Evolutionary conservation across 2,113 vertebrate genomes (phyloP).

Genomic region (Peromyscus californicus): DNA sequence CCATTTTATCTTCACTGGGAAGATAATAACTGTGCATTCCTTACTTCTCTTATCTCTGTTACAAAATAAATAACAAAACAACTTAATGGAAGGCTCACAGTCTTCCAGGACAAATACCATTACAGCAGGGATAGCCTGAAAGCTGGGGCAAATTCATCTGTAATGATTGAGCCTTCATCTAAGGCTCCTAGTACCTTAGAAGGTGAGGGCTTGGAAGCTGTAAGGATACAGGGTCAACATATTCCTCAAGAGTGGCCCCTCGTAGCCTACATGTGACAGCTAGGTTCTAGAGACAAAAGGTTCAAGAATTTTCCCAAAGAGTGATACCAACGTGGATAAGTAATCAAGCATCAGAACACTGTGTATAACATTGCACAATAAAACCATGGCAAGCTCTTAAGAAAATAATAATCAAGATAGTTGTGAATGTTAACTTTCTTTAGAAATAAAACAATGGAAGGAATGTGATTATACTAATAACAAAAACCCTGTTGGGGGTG

Average conservation of each 20-base stretch:
- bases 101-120: no score
- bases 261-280: neutral
- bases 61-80: neutral
- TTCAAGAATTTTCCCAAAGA: neutral
- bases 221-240: neutral
- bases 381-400: neutral
- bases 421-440: slow-evolving; percentile 11
- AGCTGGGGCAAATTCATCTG: neutral
- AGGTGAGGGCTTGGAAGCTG: neutral
- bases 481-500: neutral
- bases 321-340: no score
- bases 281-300: no score
- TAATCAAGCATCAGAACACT: neutral
- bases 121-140: no score
- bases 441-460: neutral
- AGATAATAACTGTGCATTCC: neutral
- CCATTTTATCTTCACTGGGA: neutral
- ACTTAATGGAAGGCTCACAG: neutral
- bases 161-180: neutral
- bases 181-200: neutral
- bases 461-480: neutral
- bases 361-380: neutral
- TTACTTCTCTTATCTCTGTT: neutral
- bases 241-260: no score
- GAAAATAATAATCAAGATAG: neutral